A percentile compares a stretch with the other conserved stretches of the same genome.
These are phyloP conservation scores for Eueides isabella DNA, from an alignment of 1,140 invertebrate genomes.

Conservation along the genomic window DNA sequence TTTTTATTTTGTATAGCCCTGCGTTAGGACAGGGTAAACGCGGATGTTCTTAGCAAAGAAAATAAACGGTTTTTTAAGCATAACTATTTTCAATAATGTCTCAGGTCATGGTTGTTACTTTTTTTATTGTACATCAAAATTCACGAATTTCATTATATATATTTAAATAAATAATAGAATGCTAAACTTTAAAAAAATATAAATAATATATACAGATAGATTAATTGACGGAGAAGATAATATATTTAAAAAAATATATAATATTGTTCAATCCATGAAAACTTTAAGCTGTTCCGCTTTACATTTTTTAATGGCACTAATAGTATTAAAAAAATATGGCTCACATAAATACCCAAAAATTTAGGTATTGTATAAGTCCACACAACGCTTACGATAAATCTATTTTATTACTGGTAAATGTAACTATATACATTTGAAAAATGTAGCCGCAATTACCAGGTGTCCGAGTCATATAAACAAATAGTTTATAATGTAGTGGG, in stretches of 20 bases:
- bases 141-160: no score
- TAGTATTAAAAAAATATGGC: no score
- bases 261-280: no score
- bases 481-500: constrained; percentile 16
- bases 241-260: no score
- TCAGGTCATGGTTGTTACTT: neutral
- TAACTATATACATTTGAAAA: constrained; percentile 30
- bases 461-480: neutral
- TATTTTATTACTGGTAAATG: constrained; percentile 29
- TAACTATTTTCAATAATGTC: neutral
- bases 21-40: neutral
- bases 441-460: constrained; percentile 28
- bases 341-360: no score
- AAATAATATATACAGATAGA: neutral
- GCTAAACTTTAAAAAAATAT: neutral
- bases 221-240: no score
- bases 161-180: no score
- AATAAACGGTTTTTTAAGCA: neutral
- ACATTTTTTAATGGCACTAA: no score
- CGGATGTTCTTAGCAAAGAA: neutral
- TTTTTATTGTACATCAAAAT: neutral
- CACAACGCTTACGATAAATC: constrained; percentile 27
- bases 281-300: no score
- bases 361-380: constrained; percentile 22
- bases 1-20: neutral